Percentiles rank a stretch among this genome's conserved stretches.
Evolutionary conservation across 1,140 invertebrate genomes (phyloP).

Genomic region (Medauroidea extradentata): DNA sequence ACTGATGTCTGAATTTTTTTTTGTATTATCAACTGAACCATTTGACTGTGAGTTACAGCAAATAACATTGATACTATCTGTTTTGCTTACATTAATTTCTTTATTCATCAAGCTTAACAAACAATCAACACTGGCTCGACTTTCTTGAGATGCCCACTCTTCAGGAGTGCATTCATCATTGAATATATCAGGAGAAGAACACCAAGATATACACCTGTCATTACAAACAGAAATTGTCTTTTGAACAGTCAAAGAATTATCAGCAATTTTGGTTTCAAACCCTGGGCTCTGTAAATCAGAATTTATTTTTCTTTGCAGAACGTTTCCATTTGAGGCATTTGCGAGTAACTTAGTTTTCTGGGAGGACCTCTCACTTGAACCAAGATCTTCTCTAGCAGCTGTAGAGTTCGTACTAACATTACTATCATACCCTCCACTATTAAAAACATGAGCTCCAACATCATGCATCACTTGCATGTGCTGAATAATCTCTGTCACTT

Average conservation of each 20-base stretch:
- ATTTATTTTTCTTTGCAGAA: too few species aligned
- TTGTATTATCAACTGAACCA: too few species aligned
- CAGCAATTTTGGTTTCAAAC: too few species aligned
- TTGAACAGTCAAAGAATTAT: too few species aligned
- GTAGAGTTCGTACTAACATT: not conserved
- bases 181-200: too few species aligned
- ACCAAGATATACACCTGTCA: too few species aligned
- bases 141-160: not conserved
- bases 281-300: not conserved
- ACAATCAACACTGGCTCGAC: not conserved
- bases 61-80: too few species aligned
- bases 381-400: not conserved
- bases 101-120: slow-evolving; percentile 1
- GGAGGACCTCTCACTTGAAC: slow-evolving; percentile 22
- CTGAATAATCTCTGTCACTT: slow-evolving; percentile 10
- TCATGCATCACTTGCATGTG: slow-evolving; percentile 7
- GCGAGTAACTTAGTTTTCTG: too few species aligned
- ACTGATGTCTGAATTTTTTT: too few species aligned
- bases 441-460: slow-evolving; percentile 1
- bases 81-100: not conserved
- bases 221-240: too few species aligned
- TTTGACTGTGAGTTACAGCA: too few species aligned
- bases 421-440: not conserved
- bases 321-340: too few species aligned
- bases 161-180: not conserved